Conservation (phyloP, 37 sponge, comb jelly and placozoan genomes). For the Geodia barretti region DNA sequence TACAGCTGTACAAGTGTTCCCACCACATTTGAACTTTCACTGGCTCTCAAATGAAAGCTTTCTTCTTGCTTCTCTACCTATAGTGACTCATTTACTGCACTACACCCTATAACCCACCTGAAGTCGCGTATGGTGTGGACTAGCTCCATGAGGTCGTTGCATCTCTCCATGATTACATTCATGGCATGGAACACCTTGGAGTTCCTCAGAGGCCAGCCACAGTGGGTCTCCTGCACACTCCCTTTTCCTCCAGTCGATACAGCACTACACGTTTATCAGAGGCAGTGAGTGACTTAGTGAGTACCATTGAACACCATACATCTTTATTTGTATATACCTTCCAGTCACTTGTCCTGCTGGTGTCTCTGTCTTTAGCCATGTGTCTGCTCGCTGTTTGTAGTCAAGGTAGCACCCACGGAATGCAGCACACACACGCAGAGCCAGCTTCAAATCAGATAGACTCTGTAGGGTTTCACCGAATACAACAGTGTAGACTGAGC, state of each 20-base stretch:
- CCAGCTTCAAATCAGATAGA: conserved; percentile 51
- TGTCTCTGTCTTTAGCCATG: not conserved
- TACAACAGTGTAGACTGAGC: not conserved
- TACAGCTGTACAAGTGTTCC: too few species aligned
- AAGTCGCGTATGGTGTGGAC: conserved; percentile 87
- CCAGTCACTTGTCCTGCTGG: not conserved
- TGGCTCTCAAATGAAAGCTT: too few species aligned
- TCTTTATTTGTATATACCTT: not conserved
- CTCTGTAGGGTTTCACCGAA: conserved; percentile 15
- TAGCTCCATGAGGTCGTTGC: conserved; percentile 89
- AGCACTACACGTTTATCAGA: not conserved
- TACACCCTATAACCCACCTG: too few species aligned
- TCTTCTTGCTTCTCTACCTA: too few species aligned
- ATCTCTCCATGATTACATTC: conserved; percentile 88
- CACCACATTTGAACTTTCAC: too few species aligned
- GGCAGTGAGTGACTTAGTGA: not conserved
- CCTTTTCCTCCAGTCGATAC: not conserved
- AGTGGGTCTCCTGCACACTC: not conserved
- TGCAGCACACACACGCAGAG: conserved; percentile 85
- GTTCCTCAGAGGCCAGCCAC: conserved; percentile 85
- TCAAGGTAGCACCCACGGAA: conserved; percentile 91
- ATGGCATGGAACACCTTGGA: conserved; percentile 64
- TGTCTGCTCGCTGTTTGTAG: conserved; percentile 60
- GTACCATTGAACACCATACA: too few species aligned
- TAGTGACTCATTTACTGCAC: too few species aligned